These are phyloP conservation scores for Tragelaphus strepsiceros DNA, from an alignment of 2,113 vertebrate genomes.

Conservation along the genomic window DNA sequence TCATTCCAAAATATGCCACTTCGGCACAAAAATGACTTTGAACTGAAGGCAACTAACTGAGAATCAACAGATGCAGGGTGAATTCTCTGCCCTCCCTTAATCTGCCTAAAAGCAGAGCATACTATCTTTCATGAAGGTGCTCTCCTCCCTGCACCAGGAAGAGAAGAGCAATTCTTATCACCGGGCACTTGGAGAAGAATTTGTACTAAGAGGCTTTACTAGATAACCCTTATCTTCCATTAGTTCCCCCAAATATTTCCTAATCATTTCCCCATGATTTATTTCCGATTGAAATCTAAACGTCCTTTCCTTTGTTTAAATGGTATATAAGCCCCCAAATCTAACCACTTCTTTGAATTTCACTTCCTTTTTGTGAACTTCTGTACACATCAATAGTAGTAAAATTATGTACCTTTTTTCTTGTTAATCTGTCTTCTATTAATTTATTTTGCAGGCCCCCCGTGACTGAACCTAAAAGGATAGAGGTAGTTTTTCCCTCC, in stretches of 20 bases:
- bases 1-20: not conserved
- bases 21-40: not conserved
- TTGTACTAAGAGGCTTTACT: not conserved
- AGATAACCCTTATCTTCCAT: not conserved
- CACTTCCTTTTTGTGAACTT: not conserved
- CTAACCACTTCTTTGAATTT: not conserved
- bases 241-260: not conserved
- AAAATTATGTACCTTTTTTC: not conserved
- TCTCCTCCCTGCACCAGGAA: not conserved
- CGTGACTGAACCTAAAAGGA: not conserved
- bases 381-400: not conserved
- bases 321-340: not conserved
- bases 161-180: not conserved
- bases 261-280: not conserved
- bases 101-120: not conserved
- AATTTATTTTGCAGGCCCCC: not conserved
- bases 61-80: not conserved
- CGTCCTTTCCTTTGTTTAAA: constrained; percentile 13
- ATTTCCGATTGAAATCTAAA: not conserved
- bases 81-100: not conserved
- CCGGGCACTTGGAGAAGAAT: not conserved
- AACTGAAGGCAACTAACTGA: not conserved
- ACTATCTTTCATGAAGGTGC: not conserved
- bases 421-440: not conserved
- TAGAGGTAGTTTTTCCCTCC: not conserved